Evolutionary conservation across 1,140 invertebrate genomes (phyloP), one percentile per base, ranked within the genome.

Genomic region (Anastrepha obliqua): DNA sequence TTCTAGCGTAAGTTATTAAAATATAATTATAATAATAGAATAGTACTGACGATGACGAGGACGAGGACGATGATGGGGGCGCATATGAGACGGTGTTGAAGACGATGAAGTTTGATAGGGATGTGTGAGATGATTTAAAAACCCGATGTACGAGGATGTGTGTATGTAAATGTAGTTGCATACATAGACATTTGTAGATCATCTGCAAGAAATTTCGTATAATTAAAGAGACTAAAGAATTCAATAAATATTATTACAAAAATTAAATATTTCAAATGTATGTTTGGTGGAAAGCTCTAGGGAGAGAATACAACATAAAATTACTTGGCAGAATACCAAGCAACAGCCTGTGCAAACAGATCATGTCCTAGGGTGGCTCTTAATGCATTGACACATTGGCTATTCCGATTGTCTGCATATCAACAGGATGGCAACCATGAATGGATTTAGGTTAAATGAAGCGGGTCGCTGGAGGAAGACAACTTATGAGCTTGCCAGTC

Each of bases 221-320:
- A 74, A 74, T 74, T 74, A 74, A 74, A 74, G 67, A 74, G 67
- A 74, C 67, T 74, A 74, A 74, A 74, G 67, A 74, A 74, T 74
- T 74, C 67, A 74, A 74, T 74, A 74, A 74, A 74, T 74, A 74
- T 74, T 74, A 74, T 74, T 74, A 74, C 67, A 74, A 74, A 74
- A 74, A 44, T 42, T 55, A 8, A 39, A 29, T 42, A 0, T 67
- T 64, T 64, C 17, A 64, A 7, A 64, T 64, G 62, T 0, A 7
- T 29, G 29, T 29, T 29, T 29, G 29, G 29, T 29, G 29, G 29
- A 29, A 29, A 29, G 29, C 29, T 29, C 29, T 29, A 29, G 29
- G 29, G 29, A 29, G 29, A 29, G 29, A 29, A 0, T 29, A 29
- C 29, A 29, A 29, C 29, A 29, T 29, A 29, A 29, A 29, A 29